Percentiles rank a stretch among this genome's conserved stretches.
Conservation (phyloP, 1,140 invertebrate genomes). For the Hypothenemus hampei region DNA sequence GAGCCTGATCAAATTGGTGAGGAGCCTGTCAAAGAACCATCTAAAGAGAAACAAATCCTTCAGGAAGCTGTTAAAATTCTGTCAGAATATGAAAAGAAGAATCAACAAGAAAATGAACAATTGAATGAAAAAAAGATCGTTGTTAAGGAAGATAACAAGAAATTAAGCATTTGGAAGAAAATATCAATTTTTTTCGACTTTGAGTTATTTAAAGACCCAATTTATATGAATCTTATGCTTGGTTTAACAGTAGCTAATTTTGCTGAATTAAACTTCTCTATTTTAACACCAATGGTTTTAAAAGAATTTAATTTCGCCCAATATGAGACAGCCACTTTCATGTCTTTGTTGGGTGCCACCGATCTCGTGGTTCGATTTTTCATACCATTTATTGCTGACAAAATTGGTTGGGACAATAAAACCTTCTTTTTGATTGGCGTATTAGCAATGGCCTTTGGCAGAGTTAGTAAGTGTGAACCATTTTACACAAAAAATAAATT, state of each 20-base stretch:
- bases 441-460: conserved; percentile 56
- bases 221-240: conserved; percentile 61
- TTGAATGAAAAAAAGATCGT: neutral
- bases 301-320: conserved; percentile 54
- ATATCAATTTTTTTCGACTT: conserved; percentile 52
- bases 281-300: conserved; percentile 61
- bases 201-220: conserved; percentile 51
- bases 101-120: conserved; percentile 9
- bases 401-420: conserved; percentile 59
- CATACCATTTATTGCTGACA: conserved; percentile 58
- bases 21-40: neutral
- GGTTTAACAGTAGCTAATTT: conserved; percentile 62
- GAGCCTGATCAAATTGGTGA: conserved; percentile 44
- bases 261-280: conserved; percentile 63
- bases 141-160: neutral
- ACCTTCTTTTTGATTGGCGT: conserved; percentile 65
- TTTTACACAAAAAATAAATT: neutral
- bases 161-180: conserved; percentile 32
- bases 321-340: conserved; percentile 53
- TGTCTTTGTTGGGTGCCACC: conserved; percentile 54
- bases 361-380: conserved; percentile 57
- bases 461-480: conserved; percentile 57
- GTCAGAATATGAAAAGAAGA: conserved; percentile 28
- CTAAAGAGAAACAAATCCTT: conserved; percentile 34
- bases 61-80: conserved; percentile 35